Evolutionary conservation across 2,888 invertebrate species (phyloP).

Genomic region (Idaea biselata): DNA sequence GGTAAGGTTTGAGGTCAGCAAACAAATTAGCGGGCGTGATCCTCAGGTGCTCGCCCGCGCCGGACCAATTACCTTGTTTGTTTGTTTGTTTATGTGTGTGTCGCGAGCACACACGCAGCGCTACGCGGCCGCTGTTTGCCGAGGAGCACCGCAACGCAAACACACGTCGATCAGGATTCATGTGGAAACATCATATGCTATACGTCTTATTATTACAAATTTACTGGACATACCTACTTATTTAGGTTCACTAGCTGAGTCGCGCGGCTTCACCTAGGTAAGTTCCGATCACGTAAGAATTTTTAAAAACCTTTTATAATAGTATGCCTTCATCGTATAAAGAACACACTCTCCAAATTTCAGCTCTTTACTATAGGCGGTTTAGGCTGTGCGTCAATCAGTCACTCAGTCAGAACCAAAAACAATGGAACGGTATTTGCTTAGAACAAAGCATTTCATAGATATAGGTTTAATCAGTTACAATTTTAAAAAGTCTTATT

Average conservation of each 20-base stretch:
- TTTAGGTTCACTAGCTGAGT: too few relatives aligned
- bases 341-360: too few relatives aligned
- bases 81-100: constrained; percentile 20
- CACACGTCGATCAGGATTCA: constrained; percentile 18
- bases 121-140: constrained; percentile 13
- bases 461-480: background rate
- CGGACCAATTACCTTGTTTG: constrained; percentile 25
- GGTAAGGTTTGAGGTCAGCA: constrained; percentile 22
- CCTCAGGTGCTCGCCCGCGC: constrained; percentile 20
- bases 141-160: constrained; percentile 12
- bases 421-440: too few relatives aligned
- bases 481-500: background rate
- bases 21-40: constrained; percentile 23
- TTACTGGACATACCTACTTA: too few relatives aligned
- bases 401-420: too few relatives aligned
- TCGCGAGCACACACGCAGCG: constrained; percentile 1
- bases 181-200: constrained; percentile 4
- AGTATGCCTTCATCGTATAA: too few relatives aligned
- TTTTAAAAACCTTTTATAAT: too few relatives aligned
- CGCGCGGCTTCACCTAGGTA: too few relatives aligned
- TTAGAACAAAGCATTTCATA: too few relatives aligned
- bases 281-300: too few relatives aligned
- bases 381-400: too few relatives aligned
- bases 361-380: too few relatives aligned
- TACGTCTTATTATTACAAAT: background rate